Evolutionary conservation across 2,888 invertebrate species (phyloP).

Genomic region (Scaptomyza flava): DNA sequence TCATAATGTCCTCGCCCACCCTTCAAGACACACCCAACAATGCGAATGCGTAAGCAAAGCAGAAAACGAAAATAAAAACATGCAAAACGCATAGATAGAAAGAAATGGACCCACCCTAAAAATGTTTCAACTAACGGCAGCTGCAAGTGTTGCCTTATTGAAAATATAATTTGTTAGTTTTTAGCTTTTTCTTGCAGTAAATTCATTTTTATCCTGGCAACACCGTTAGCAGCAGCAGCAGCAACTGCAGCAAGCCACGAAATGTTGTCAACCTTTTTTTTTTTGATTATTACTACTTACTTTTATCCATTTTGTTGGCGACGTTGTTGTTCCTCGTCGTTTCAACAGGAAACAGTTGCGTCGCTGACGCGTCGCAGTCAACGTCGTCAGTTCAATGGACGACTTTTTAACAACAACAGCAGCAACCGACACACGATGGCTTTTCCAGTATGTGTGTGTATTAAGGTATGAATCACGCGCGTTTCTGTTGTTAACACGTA

Average conservation of each 20-base stretch:
- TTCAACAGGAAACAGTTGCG: constrained; percentile 63
- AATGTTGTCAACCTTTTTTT: constrained; percentile 29
- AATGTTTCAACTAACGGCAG: constrained; percentile 3
- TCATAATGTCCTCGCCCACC: constrained; percentile 65
- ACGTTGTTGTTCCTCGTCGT: constrained; percentile 18
- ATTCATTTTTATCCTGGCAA: not conserved
- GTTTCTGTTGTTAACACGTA: constrained; percentile 49
- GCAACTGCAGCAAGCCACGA: constrained; percentile 37
- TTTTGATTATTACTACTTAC: constrained; percentile 56
- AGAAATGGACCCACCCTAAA: constrained; percentile 54
- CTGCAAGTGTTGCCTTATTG: constrained; percentile 7
- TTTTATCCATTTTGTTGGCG: constrained; percentile 65
- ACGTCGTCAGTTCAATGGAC: constrained; percentile 67
- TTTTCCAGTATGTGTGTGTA: constrained; percentile 39
- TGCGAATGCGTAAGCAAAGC: constrained; percentile 62
- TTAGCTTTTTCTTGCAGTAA: not conserved
- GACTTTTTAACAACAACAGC: constrained; percentile 30
- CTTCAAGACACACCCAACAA: constrained; percentile 58
- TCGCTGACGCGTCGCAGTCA: constrained; percentile 42
- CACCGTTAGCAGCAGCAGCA: constrained; percentile 3
- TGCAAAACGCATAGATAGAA: constrained; percentile 43
- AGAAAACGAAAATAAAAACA: constrained; percentile 36
- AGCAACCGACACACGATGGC: constrained; percentile 38
- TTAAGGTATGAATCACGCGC: constrained; percentile 67
- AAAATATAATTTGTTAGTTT: not conserved